phyloP scores from a whole-genome alignment of 2,888 invertebrate genomes.

The Phlogophora meticulosa region DNA sequence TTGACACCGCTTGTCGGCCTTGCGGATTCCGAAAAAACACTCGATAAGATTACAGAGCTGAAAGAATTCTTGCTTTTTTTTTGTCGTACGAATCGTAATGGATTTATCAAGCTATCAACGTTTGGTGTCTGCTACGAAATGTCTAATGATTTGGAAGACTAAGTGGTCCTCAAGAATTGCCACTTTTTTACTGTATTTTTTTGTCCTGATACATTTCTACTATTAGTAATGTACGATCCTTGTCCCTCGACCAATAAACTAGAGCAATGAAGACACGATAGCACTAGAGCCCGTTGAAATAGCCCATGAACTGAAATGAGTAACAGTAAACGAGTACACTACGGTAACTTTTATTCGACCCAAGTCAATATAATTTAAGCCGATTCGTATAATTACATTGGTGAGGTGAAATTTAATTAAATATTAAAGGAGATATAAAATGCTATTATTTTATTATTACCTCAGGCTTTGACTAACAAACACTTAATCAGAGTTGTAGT shows the following conservation, averaged over 20 bases:
- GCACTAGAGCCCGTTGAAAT: constrained; percentile 36
- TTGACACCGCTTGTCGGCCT: constrained; percentile 72
- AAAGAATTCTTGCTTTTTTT: constrained; percentile 57
- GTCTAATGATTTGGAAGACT: constrained; percentile 60
- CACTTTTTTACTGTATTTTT: constrained; percentile 41
- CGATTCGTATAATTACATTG: constrained; percentile 62
- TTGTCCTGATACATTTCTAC: constrained; percentile 40
- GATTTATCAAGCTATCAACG: constrained; percentile 66
- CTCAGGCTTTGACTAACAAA: constrained; percentile 7
- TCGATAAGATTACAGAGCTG: constrained; percentile 62
- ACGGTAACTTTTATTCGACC: constrained; percentile 53
- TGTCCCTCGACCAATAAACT: constrained; percentile 56
- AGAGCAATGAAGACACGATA: constrained; percentile 55
- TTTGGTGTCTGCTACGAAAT: constrained; percentile 50
- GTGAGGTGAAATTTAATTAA: constrained; percentile 61
- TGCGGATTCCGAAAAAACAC: constrained; percentile 61
- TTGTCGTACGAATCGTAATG: constrained; percentile 59
- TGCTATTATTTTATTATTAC: constrained; percentile 20
- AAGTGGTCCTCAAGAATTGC: constrained; percentile 39
- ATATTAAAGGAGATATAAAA: constrained; percentile 49
- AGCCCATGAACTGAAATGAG: constrained; percentile 62
- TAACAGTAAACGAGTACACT: constrained; percentile 57
- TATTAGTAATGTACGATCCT: constrained; percentile 60
- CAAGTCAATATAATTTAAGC: constrained; percentile 62
- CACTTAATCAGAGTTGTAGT: constrained; percentile 19